Percentiles rank a stretch among this genome's conserved stretches.
Evolutionary conservation across 2,797 vertebrate genomes (phyloP).

Genomic region (Gymnopithys bicolor): DNA sequence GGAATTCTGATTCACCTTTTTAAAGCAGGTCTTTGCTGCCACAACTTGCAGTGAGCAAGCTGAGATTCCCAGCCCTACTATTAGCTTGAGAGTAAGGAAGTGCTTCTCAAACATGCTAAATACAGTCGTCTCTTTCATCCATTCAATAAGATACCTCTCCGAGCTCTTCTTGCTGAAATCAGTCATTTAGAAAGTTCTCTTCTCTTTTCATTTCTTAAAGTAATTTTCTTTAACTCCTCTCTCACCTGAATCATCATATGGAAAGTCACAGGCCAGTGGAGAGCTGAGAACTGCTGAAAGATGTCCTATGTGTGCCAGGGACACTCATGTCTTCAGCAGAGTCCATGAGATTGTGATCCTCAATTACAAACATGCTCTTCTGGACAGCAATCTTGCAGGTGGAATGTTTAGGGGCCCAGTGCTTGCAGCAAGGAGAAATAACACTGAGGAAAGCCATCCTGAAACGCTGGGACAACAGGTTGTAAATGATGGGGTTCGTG

Average conservation of each 20-base stretch:
- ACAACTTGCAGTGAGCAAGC: background rate
- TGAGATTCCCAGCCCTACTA: background rate
- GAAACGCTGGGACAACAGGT: slow-evolving; percentile 79
- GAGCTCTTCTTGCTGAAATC: background rate
- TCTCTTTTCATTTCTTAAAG: background rate
- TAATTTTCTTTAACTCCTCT: background rate
- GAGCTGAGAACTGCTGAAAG: slow-evolving; percentile 62
- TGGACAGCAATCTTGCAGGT: slow-evolving; percentile 14
- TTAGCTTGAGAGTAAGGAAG: background rate
- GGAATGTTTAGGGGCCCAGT: slow-evolving; percentile 9
- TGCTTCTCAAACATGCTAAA: background rate
- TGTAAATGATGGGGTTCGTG: slow-evolving; percentile 82
- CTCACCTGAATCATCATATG: background rate
- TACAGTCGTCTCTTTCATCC: background rate
- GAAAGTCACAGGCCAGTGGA: slow-evolving; percentile 54
- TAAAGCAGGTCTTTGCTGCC: background rate
- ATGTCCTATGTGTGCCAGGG: slow-evolving; percentile 58
- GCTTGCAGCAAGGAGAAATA: slow-evolving; percentile 67
- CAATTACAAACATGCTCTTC: slow-evolving; percentile 51
- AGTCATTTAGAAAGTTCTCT: background rate
- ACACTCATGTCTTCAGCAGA: slow-evolving; percentile 65
- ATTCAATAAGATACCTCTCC: background rate
- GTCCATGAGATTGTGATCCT: slow-evolving; percentile 60
- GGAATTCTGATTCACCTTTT: background rate
- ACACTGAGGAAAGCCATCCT: slow-evolving; percentile 75